phyloP scores from a whole-genome alignment of 2,797 vertebrate species.

The Molossus molossus region DNA sequence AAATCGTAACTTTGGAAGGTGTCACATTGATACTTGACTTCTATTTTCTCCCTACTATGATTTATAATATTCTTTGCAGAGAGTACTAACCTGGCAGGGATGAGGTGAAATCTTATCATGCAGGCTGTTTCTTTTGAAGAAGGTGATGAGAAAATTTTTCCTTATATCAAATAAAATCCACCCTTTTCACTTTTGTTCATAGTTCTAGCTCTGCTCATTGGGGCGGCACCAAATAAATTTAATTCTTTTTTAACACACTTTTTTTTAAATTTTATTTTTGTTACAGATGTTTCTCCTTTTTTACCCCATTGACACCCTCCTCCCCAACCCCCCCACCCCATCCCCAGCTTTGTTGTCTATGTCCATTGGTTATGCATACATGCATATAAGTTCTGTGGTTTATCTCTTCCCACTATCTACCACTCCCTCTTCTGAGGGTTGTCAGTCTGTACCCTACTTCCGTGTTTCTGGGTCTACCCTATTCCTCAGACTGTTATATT shows the following conservation, averaged over 20 bases:
- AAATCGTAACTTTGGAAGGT: background rate
- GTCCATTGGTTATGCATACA: too few relatives aligned
- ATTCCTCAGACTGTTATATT: too few relatives aligned
- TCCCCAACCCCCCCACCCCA: too few relatives aligned
- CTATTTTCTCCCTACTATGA: background rate
- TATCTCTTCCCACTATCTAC: too few relatives aligned
- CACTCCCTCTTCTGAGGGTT: too few relatives aligned
- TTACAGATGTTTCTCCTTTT: too few relatives aligned
- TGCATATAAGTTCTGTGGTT: too few relatives aligned
- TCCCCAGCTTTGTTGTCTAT: too few relatives aligned
- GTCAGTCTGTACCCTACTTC: too few relatives aligned
- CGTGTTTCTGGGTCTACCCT: too few relatives aligned
- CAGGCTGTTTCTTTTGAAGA: background rate
- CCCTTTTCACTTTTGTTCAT: background rate
- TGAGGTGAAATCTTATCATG: background rate
- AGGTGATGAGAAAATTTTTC: background rate
- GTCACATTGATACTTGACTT: background rate
- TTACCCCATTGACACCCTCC: too few relatives aligned
- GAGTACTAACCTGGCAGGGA: background rate
- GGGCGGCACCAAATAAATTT: background rate
- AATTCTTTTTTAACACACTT: background rate
- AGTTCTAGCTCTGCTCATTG: background rate
- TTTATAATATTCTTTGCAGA: background rate
- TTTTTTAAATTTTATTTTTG: too few relatives aligned
- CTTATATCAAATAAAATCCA: background rate